Base-by-base conservation (phyloP, 2,113 vertebrate genomes). In the Melanocharis versteri region DNA sequence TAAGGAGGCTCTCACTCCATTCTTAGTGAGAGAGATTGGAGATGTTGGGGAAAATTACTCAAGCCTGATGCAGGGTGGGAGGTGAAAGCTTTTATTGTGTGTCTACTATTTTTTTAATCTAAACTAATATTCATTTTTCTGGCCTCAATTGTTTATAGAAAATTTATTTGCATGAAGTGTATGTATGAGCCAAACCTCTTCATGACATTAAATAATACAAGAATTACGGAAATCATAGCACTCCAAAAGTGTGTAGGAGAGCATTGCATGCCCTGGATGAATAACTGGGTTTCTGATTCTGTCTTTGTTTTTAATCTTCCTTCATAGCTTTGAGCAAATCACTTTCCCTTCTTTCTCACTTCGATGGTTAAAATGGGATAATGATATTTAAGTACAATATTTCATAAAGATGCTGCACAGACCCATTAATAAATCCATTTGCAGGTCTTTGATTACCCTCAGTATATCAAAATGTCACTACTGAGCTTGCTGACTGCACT, bases 371-470 rank as follows among this genome's bases (percentile, higher is more conserved):
- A 83, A 94, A 62, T 3, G 12, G 33, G 33, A 31, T 93, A 62
- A 71, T 76, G 83, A 39, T 53, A 54, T 73, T 81, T 89, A 81
- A 92, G 64, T 54, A 62, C 39, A 56, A 8, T 82, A 71, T 89
- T 92, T 91, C 56, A 51, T 82, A 82, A 64, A 87, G 31, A 37
- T 51, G 26, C 77, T 83, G 40, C 68, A 35, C 69, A 89, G 68
- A 75, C 30, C 37, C 31, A 71, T 92, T 95, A 92, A 81, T 91
- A 92, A 77, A 62, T 89, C 58, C n/a, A 83, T 90, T 83, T 89
- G 35, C 19, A 58, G 39, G 30, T 83, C 68, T 94, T 83, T 60
- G 72, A 70, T 90, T 92, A 78, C 39, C 21, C 69, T 78, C 47
- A 64, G 39, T 87, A 66, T 89, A 92, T 94, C 87, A 92, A 58